Evolutionary conservation across 2,797 vertebrate genomes (phyloP), one percentile per base, ranked within the genome.

Genomic region (Coluber constrictor): DNA sequence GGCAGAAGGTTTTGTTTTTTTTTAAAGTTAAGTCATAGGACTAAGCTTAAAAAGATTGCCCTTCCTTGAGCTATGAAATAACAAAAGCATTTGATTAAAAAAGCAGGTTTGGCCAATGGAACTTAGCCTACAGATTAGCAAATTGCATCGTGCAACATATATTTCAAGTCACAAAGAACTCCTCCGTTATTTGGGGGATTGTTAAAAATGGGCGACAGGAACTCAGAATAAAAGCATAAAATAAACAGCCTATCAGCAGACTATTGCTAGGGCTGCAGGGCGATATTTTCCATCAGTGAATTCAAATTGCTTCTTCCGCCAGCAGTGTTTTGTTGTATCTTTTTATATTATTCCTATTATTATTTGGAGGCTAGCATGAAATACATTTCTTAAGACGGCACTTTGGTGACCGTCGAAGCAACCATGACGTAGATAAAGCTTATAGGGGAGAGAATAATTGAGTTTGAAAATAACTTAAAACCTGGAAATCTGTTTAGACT

Each of bases 361-460:
- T 89, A 54, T 90, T 88, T 96, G 96, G 96, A 97, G 96, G 95
- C 54, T 57, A 95, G 92, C 94, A 95, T 96, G 96, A 97, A 97
- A 97, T 95, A 93, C 96, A 96, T 97, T 97, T 96, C 95, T 97
- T 60, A 93, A 60, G 90, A 61, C 55, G 56, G 96, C 95, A 94
- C 92, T 91, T 86, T 92, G 88, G 93, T 18, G 74, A 93, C 63
- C 51, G 95, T 59, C 93, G 94, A 37, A 86, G 92, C 92, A 94
- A 59, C 87, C 74, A 93, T 92, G 94, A 96, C 87, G 90, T 94
- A 96, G 94, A 95, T 95, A 96, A 97, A 97, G 96, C 97, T 97
- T 97, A 97, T 97, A 97, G 96, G 95, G 95, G 92, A 91, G 93
- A 96, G 96, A 97, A 94, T 96, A 97, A 97, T 96, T 87, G 92